Percentiles rank a stretch among this genome's conserved stretches.
phyloP scores from a whole-genome alignment of 2,888 invertebrate species.

The Andrena haemorrhoa region DNA sequence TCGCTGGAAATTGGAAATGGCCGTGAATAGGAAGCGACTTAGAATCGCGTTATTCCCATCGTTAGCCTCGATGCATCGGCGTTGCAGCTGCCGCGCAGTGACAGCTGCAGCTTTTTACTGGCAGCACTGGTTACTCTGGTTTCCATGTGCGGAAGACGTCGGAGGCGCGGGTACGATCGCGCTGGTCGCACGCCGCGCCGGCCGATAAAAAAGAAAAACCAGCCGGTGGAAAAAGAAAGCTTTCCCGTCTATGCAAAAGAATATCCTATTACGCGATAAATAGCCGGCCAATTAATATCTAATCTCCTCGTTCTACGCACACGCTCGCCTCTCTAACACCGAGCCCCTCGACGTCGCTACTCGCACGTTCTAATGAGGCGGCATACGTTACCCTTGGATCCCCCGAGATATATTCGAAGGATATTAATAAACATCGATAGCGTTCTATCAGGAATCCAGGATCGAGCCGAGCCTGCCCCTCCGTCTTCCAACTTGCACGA shows the following conservation, averaged over 20 bases:
- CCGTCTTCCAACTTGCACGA: too few relatives aligned
- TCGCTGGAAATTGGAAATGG: constrained; percentile 3
- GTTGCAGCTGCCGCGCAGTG: constrained; percentile 65
- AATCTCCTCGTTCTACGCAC: too few relatives aligned
- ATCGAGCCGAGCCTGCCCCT: too few relatives aligned
- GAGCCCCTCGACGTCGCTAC: too few relatives aligned
- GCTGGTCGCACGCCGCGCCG: constrained; percentile 48
- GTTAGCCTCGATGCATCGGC: constrained; percentile 48
- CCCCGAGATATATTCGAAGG: neutral
- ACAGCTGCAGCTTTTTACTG: constrained; percentile 67
- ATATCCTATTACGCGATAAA: constrained; percentile 28
- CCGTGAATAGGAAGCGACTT: constrained; percentile 39
- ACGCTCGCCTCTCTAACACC: too few relatives aligned
- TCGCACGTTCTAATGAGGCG: neutral
- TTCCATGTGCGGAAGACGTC: constrained; percentile 62
- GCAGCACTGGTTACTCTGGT: constrained; percentile 67
- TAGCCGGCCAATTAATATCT: constrained; percentile 28
- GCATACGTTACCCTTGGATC: neutral
- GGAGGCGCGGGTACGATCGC: constrained; percentile 29
- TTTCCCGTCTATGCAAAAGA: constrained; percentile 1
- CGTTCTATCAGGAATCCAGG: too few relatives aligned
- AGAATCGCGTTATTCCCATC: constrained; percentile 43
- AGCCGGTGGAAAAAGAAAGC: constrained; percentile 30
- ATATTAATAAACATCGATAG: constrained; percentile 1
- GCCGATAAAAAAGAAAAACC: constrained; percentile 37